These are phyloP conservation scores for Eupeodes latifasciatus DNA, from an alignment of 2,888 invertebrate genomes.

Conservation along the genomic window DNA sequence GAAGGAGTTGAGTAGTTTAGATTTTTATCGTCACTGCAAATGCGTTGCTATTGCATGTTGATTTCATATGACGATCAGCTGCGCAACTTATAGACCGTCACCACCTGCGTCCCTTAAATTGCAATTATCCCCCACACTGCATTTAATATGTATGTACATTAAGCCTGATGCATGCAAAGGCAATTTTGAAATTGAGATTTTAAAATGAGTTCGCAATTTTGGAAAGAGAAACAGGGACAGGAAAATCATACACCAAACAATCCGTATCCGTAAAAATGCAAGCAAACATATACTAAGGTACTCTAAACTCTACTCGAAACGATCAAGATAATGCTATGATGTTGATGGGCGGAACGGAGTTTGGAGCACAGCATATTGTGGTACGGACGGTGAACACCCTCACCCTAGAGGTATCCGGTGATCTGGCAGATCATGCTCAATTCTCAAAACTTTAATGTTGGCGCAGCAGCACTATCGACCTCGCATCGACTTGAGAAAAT, in stretches of 20 bases:
- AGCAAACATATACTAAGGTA: background rate
- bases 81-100: constrained; percentile 10
- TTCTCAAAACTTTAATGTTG: constrained; percentile 31
- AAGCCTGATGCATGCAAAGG: constrained; percentile 33
- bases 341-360: constrained; percentile 68
- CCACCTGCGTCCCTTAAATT: constrained; percentile 31
- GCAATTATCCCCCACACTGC: constrained; percentile 36
- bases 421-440: constrained; percentile 57
- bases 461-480: constrained; percentile 57
- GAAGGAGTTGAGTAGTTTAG: constrained; percentile 40
- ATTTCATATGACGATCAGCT: constrained; percentile 53
- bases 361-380: constrained; percentile 52
- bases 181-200: constrained; percentile 66
- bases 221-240: background rate
- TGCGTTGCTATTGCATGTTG: constrained; percentile 60
- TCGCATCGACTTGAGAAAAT: constrained; percentile 44
- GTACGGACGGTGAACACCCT: constrained; percentile 63
- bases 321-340: constrained; percentile 56
- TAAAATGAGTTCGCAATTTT: constrained; percentile 30
- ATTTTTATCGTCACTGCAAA: constrained; percentile 54
- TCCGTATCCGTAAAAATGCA: constrained; percentile 11
- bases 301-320: background rate
- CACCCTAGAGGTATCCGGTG: constrained; percentile 71
- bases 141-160: background rate
- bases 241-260: constrained; percentile 13